These are phyloP conservation scores for Drosophila ambigua DNA, from an alignment of 1,140 invertebrate species.

Conservation along the genomic window DNA sequence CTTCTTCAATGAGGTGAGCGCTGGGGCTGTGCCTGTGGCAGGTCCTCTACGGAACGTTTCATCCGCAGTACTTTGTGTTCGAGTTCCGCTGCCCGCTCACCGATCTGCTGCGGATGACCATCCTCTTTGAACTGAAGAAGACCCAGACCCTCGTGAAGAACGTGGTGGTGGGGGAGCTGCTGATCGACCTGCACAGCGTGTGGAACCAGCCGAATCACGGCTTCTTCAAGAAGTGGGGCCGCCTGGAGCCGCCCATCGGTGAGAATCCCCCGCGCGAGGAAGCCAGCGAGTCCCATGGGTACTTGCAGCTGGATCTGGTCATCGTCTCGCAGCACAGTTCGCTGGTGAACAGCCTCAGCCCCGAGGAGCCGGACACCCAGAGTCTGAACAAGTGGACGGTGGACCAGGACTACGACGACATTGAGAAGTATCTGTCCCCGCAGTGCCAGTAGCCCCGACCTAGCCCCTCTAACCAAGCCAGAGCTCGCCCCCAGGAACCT, in stretches of 20 bases:
- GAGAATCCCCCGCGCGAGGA: conserved; percentile 81
- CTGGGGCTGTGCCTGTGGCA: neutral
- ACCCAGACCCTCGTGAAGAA: conserved; percentile 78
- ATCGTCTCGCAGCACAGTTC: conserved; percentile 85
- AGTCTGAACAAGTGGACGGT: conserved; percentile 85
- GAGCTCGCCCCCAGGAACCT: conserved; percentile 86
- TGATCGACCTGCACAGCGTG: conserved; percentile 89
- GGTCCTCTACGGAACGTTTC: neutral
- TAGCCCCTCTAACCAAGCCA: neutral
- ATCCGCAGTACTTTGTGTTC: conserved; percentile 89
- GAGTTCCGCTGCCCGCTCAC: conserved; percentile 86
- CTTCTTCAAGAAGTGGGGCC: conserved; percentile 93
- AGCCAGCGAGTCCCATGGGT: conserved; percentile 77
- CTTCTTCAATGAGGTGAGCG: conserved; percentile 86
- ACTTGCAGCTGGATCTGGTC: conserved; percentile 90
- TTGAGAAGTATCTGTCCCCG: conserved; percentile 87
- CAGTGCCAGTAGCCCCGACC: neutral
- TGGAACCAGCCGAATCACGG: conserved; percentile 89
- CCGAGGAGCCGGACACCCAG: conserved; percentile 31
- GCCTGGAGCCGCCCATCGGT: conserved; percentile 86
- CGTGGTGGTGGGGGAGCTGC: conserved; percentile 87
- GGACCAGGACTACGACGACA: conserved; percentile 88
- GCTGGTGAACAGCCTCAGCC: neutral
- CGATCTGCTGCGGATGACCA: conserved; percentile 83
- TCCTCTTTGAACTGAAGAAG: conserved; percentile 84